These are phyloP conservation scores for Rhynchomys soricoides DNA, from an alignment of 2,113 vertebrate genomes.

Conservation along the genomic window DNA sequence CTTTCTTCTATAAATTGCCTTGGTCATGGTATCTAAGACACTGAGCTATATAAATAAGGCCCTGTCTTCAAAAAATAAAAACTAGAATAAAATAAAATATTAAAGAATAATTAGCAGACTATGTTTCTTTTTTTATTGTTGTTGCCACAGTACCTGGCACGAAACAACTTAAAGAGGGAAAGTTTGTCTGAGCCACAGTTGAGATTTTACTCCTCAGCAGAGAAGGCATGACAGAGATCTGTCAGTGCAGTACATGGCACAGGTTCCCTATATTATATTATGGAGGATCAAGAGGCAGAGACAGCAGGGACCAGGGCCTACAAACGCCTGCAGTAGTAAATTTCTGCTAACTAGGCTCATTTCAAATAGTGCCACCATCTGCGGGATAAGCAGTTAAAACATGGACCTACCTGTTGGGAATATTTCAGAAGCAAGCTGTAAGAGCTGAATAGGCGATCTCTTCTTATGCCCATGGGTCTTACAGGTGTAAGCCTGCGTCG, in stretches of 20 bases:
- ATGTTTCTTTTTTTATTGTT: neutral
- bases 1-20: neutral
- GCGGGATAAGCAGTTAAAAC: neutral
- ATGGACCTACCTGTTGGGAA: neutral
- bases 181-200: neutral
- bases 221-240: neutral
- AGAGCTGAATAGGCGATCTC: neutral
- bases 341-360: neutral
- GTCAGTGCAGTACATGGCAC: neutral
- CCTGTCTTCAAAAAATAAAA: neutral
- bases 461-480: slow-evolving; percentile 20
- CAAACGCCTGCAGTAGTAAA: neutral
- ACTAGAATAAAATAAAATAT: neutral
- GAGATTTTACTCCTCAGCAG: neutral
- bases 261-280: neutral
- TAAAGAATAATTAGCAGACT: neutral
- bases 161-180: neutral
- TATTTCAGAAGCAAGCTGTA: neutral
- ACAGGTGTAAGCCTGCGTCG: neutral
- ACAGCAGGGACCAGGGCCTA: neutral
- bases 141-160: neutral
- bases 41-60: neutral
- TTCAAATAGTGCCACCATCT: neutral
- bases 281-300: neutral
- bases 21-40: neutral